Evolutionary conservation across 2,797 vertebrate species (phyloP).

Genomic region (Rhinophrynus dorsalis): DNA sequence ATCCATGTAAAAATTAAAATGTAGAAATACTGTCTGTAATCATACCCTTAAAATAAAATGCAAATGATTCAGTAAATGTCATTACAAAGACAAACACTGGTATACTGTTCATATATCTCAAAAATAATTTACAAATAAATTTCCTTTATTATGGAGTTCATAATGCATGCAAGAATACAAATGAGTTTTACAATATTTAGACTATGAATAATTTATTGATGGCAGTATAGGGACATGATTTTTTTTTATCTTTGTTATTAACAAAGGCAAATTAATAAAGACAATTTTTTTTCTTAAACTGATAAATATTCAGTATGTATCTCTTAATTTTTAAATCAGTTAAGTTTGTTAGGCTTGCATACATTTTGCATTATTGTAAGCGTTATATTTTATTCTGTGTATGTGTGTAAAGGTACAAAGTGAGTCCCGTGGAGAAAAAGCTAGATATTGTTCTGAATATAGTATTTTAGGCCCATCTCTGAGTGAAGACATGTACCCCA

Average conservation of each 20-base stretch:
- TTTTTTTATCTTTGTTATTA: conserved; percentile 30
- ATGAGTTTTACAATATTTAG: conserved; percentile 32
- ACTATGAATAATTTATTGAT: conserved; percentile 42
- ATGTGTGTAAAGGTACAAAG: no score
- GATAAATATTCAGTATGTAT: neutral
- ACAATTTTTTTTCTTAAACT: conserved; percentile 23
- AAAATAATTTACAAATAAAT: conserved; percentile 43
- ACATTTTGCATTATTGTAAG: no score
- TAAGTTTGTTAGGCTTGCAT: neutral
- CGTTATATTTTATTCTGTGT: no score
- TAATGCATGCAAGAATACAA: conserved; percentile 45
- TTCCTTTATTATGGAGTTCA: conserved; percentile 37
- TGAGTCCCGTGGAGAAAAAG: no score
- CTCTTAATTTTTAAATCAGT: conserved; percentile 4
- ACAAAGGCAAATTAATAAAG: conserved; percentile 28
- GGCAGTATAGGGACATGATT: conserved; percentile 8
- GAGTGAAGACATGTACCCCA: no score
- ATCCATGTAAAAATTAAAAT: no score
- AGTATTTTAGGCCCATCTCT: no score
- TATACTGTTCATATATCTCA: neutral
- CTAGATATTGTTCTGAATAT: no score
- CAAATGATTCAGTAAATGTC: no score
- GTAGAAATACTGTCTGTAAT: no score
- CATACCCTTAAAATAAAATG: no score
- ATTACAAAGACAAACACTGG: neutral